Evolutionary conservation across 2,888 invertebrate species (phyloP).

Genomic region (Caradrina kadenii): DNA sequence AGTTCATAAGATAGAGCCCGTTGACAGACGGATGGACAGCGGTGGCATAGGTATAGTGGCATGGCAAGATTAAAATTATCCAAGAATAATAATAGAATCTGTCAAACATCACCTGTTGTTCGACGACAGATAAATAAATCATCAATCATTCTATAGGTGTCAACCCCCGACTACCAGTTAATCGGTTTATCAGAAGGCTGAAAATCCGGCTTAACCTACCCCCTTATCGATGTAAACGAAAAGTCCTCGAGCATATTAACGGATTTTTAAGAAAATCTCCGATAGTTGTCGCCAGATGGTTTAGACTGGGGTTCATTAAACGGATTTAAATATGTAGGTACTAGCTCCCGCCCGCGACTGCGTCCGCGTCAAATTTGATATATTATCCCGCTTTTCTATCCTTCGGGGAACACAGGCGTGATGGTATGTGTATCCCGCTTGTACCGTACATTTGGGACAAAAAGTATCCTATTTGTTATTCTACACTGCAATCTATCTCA

Average conservation of each 20-base stretch:
- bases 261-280: slow-evolving; percentile 19
- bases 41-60: too few species aligned
- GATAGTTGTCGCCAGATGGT: slow-evolving; percentile 10
- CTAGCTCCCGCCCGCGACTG: neutral
- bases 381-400: too few species aligned
- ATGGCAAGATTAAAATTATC: too few species aligned
- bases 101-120: neutral
- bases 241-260: slow-evolving; percentile 5
- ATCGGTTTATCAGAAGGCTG: slow-evolving; percentile 52
- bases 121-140: neutral
- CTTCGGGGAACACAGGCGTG: too few species aligned
- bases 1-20: too few species aligned
- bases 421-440: too few species aligned
- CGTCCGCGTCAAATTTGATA: too few species aligned
- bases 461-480: too few species aligned
- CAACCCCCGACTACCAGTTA: slow-evolving; percentile 38
- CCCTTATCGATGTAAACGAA: slow-evolving; percentile 29
- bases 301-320: neutral
- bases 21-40: too few species aligned
- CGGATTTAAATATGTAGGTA: neutral
- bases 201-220: slow-evolving; percentile 38
- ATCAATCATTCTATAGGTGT: slow-evolving; percentile 6
- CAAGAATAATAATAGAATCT: neutral
- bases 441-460: too few species aligned
- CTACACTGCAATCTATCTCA: too few species aligned